Evolutionary conservation across 2,113 vertebrate species (phyloP).

Genomic region (Parotia lawesii): DNA sequence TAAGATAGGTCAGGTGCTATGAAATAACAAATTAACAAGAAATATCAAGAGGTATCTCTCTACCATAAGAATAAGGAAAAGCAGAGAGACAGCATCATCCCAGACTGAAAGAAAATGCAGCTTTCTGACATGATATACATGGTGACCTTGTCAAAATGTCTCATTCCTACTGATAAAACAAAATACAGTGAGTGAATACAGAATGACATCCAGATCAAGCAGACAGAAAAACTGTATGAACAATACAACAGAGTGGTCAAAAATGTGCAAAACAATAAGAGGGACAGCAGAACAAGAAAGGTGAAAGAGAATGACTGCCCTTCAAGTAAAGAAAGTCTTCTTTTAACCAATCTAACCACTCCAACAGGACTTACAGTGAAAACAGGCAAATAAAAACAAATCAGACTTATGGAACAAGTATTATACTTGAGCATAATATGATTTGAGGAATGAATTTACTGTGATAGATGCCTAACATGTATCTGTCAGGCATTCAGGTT

Average conservation of each 20-base stretch:
- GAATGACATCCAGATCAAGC: neutral
- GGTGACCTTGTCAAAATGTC: conserved; percentile 32
- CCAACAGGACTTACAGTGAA: neutral
- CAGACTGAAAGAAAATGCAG: neutral
- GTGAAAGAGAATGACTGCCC: neutral
- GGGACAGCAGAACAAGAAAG: neutral
- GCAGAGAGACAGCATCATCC: neutral
- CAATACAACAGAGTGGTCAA: neutral
- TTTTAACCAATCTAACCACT: neutral
- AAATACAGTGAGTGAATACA: neutral
- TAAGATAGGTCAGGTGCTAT: neutral
- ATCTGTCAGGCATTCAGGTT: neutral
- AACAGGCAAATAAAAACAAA: neutral
- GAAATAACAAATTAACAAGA: neutral
- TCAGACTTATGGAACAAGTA: neutral
- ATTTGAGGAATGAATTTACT: neutral
- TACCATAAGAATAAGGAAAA: neutral
- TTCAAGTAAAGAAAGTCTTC: neutral
- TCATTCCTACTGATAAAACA: conserved; percentile 11
- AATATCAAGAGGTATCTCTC: neutral
- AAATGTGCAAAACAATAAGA: neutral
- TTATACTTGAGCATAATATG: neutral
- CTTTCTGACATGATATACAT: neutral
- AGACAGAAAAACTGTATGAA: neutral
- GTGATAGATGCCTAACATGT: neutral